Evolutionary conservation across 2,113 vertebrate genomes (phyloP), one percentile per base, ranked within the genome.

Genomic region (Peucedramus taeniatus): DNA sequence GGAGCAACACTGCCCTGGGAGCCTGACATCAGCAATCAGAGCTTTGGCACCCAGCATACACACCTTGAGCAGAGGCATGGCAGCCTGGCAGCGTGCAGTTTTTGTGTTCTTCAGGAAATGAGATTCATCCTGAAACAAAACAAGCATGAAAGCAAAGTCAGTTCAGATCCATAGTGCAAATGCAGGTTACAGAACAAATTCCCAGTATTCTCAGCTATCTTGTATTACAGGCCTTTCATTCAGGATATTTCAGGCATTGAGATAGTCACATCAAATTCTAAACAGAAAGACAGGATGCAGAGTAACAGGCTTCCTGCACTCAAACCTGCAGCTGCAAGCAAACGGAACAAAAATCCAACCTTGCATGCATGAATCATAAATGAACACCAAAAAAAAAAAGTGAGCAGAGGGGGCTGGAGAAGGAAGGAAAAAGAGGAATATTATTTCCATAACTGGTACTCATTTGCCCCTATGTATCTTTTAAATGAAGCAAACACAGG

Each of bases 51-150:
- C 21, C 49, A 63, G n/a, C 40, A 61, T 50, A 96, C 97, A 4
- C 75, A 99, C 99, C 99, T 99, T 99, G 12, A 99, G 98, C 3
- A 99, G 94, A 57, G 99, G 99, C 96, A 99, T 92, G 13, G 99
- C 99, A 65, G 99, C 98, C 93, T 98, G 99, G 88, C 98, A 99
- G 50, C 99, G 98, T 47, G 98, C 99, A 1, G 99, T 99, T 97
- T 99, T 99, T 15, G 98, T 96, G 90, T 99, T 99, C 97, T 99
- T 99, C 90, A 99, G 97, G 94, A 99, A 99, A 97, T 99, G 99
- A 74, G 98, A 99, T 94, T 99, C 99, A 94, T 99, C 99, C 99
- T 99, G 95, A 75, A 98, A 78, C 30, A 97, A 87, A 92, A 95
- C 68, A 95, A 87, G 49, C 42, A 89, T 2, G 11, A 7, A 90